Evolutionary conservation across 2,113 vertebrate species (phyloP), one percentile per base, ranked within the genome.

Genomic region (Columbina picui): DNA sequence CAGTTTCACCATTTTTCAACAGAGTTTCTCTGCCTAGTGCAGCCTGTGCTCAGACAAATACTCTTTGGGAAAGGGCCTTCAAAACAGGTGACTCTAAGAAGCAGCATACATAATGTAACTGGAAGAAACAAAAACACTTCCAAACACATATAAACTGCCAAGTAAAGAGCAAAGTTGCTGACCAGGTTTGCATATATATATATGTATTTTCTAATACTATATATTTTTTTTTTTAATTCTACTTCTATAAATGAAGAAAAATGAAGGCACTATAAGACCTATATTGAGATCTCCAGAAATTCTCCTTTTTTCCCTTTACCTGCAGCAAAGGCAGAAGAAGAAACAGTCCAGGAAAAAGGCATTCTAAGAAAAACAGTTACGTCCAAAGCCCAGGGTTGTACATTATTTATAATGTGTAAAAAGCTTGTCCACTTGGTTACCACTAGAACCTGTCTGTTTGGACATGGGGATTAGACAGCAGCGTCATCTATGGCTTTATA

Each of bases 351-450:
- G 63, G 56, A 80, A 93, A 97, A 90, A 69, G 22, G 3, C 36
- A 84, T 87, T 80, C 45, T 39, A 84, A 79, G 77, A 69, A 91
- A 84, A 67, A 17, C 41, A 69, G 73, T 60, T 65, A 49, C 14
- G 7, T 50, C 53, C 50, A 89, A 94, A 74, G 36, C 39, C 70
- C 39, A 74, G 85, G 21, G 3, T 41, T 78, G 56, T 53, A 80
- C 52, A 65, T 95, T 69, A 85, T 84, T 84, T 90, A 64, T 69
- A 64, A 73, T 30, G 76, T 87, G 67, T n/a, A 84, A 57, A 91
- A 79, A 68, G 17, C 34, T 14, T 77, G 32, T 29, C 38, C 3
- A 60, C 65, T 84, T 87, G 13, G 19, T 71, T 92, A 84, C 32
- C 70, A 71, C 59, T 76, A 34, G 26, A 80, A 85, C 59, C n/a